Base-by-base conservation (phyloP, 2,888 invertebrate species). In the Rhamnusium bicolor region DNA sequence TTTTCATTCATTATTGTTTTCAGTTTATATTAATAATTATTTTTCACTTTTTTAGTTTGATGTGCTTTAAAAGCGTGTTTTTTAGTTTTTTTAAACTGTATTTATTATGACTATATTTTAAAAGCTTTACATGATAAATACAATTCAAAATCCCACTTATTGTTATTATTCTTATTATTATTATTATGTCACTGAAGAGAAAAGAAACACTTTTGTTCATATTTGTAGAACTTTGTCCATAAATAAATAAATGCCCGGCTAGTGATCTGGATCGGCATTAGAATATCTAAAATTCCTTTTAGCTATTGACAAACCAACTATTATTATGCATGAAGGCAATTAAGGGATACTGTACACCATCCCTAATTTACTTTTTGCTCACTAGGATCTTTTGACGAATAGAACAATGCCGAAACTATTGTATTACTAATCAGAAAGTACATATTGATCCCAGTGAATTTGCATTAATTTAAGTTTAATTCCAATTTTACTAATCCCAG, bases 401-500 rank as follows among this genome's bases (percentile, higher is more conserved):
- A 67, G 24, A 54, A 56, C 51, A 67, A 53, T 56, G 67, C 40
- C 54, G n/a, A n/a, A 46, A 56, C 56, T 56, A 56, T 67, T 56
- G 56, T 56, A 65, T 40, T 53, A 46, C 56, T 56, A 67, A 71
- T 69, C 53, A 63, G 24, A 62, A 75, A 73, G 75, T 71, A 75
- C 71, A 73, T 56, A 67, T 67, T 58, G 68, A 72, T 68, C 73
- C 54, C 18, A 56, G 65, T 60, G 69, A 71, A 71, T 75, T 71
- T 71, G 75, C 75, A 75, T 75, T 75, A 75, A 75, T 75, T 75
- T 67, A 62, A 58, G 69, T 69, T 75, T 71, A 73, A 75, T 71
- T 73, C 65, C 62, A 66, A 75, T 73, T 60, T 67, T 69, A 71
- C 73, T 73, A 75, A 75, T 75, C 69, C 69, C 54, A 66, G 46